Evolutionary conservation across 2,888 invertebrate species (phyloP).

Genomic region (Athalia cordata): DNA sequence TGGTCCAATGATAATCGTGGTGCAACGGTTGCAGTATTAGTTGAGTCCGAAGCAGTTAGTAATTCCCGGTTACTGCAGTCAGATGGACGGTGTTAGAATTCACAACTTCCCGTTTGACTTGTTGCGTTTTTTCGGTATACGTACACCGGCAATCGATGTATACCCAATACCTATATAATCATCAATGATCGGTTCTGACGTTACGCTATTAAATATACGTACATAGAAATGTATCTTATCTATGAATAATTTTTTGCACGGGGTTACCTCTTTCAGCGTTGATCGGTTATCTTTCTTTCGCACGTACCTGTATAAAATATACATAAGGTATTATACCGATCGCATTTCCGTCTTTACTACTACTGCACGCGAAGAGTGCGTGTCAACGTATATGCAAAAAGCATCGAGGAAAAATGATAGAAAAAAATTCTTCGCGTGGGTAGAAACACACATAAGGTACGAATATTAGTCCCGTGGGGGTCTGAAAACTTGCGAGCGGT

Average conservation of each 20-base stretch:
- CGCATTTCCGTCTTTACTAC: too few species aligned
- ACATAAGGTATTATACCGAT: too few species aligned
- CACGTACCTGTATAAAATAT: neutral
- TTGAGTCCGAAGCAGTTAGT: neutral
- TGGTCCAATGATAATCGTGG: neutral
- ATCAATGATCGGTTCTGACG: neutral
- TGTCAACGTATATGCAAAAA: too few species aligned
- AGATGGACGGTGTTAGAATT: neutral
- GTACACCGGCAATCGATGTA: neutral
- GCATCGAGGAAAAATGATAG: neutral
- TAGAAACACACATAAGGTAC: neutral
- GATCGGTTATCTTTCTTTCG: neutral
- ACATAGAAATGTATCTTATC: too few species aligned
- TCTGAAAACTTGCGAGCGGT: neutral
- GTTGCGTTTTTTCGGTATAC: conserved; percentile 1
- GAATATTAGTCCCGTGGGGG: neutral
- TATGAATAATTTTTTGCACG: too few species aligned
- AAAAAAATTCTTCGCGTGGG: neutral
- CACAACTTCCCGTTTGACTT: conserved; percentile 11
- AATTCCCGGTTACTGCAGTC: neutral
- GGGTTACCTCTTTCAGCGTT: neutral
- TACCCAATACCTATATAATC: neutral
- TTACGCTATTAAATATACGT: too few species aligned
- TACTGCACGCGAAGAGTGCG: too few species aligned
- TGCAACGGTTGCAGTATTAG: neutral